Base-by-base conservation (phyloP, 1,140 invertebrate genomes). In the Lordiphosa mommai region DNA sequence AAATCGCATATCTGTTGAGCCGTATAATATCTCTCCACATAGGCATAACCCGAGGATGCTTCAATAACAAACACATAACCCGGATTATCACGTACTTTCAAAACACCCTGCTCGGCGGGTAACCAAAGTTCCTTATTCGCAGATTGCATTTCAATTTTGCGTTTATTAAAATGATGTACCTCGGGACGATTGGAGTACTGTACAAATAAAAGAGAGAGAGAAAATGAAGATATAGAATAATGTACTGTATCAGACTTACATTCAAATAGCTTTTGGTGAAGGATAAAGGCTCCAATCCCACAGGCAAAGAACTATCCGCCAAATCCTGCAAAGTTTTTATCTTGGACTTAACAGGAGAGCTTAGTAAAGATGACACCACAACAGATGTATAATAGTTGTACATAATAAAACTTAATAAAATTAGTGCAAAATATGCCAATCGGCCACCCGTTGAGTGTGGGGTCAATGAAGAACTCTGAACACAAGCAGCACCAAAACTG, bases 301-400 rank as follows among this genome's bases (percentile, higher is more conserved):
- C 76, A 2, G 64, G 41, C 29, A 88, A 46, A 1, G 59, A 50
- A 14, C 87, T 88, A 32, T 88, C 87, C 1, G 87, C 87, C 60
- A 88, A 57, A 34, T 88, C 80, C 12, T 49, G 60, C 51, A 88
- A 16, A 0, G 72, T 86, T 29, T 66, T 79, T 8, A 88, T 88
- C 16, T 86, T 56, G 0, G 87, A 86, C 34, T 87, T 88, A 1
- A 86, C 67, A 0, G 87, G 87, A 0, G 87, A 76, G n/a, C 58
- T 86, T 0, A 88, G 51, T n/a, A 88, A 40, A 6, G 77, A 85
- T 3, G 87, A 86, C 0, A 88, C 85, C 30, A 88, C 73, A 9
- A 87, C 68, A 14, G 87, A 88, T 0, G 87, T 88, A 29, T 88
- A 88, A 59, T 88, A 88, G 41, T 88, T 88, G 30, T 88, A 87